These are phyloP conservation scores for Stenolophus ochropezus DNA, from an alignment of 2,888 invertebrate genomes.

Conservation along the genomic window DNA sequence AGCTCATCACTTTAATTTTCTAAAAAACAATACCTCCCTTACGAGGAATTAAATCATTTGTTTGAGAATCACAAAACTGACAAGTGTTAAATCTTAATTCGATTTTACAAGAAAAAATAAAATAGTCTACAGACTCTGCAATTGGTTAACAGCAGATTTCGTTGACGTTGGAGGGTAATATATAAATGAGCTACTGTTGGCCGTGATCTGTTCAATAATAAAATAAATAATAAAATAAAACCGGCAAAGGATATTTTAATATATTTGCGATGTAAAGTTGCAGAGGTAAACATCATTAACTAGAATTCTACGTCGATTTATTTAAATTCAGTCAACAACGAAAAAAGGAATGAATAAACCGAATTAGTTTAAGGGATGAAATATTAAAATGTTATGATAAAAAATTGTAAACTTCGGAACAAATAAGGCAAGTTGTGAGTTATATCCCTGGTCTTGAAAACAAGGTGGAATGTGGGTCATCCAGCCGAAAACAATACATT, in stretches of 20 bases:
- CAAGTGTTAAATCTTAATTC: no score
- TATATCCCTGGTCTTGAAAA: slow-evolving; percentile 33
- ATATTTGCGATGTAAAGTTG: not conserved
- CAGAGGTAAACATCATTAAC: not conserved
- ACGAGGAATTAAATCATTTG: no score
- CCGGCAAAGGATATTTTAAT: not conserved
- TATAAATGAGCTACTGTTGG: no score
- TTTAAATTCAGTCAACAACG: not conserved
- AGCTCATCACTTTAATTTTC: no score
- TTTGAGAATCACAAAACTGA: no score
- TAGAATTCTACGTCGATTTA: not conserved
- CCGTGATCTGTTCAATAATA: no score
- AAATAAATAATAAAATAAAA: not conserved
- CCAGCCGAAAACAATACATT: slow-evolving; percentile 56
- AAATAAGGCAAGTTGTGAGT: slow-evolving; percentile 52
- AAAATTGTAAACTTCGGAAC: slow-evolving; percentile 47
- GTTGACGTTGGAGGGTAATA: no score
- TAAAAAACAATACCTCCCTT: no score
- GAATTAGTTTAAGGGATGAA: slow-evolving; percentile 41
- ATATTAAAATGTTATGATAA: slow-evolving; percentile 53
- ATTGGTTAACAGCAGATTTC: no score
- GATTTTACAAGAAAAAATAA: no score
- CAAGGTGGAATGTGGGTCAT: slow-evolving; percentile 31
- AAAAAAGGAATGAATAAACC: not conserved
- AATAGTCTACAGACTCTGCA: no score